Percentiles rank a stretch among this genome's conserved stretches.
phyloP scores from a whole-genome alignment of 2,113 vertebrate species.

The Antennarius striatus region DNA sequence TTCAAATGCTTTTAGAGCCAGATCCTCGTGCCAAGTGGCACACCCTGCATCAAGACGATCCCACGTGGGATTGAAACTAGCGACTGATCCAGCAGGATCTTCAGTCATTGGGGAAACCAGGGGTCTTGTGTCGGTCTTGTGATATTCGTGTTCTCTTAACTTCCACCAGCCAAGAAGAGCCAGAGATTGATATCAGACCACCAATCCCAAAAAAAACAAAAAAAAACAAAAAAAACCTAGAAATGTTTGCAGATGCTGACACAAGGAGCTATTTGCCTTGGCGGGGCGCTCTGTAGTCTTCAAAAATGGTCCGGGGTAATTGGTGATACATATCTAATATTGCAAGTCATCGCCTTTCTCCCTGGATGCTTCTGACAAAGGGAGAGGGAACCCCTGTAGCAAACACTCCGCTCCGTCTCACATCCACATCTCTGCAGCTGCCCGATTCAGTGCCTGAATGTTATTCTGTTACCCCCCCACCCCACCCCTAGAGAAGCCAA shows the following conservation, averaged over 20 bases:
- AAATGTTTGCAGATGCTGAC: slow-evolving; percentile 72
- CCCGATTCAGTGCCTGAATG: slow-evolving; percentile 65
- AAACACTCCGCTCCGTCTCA: slow-evolving; percentile 42
- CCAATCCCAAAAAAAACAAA: slow-evolving; percentile 45
- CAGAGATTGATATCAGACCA: slow-evolving; percentile 29
- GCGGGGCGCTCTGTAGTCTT: slow-evolving; percentile 57
- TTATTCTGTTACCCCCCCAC: slow-evolving; percentile 75
- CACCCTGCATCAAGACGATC: neutral
- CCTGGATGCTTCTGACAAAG: slow-evolving; percentile 66
- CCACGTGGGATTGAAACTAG: neutral
- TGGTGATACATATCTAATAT: slow-evolving; percentile 80
- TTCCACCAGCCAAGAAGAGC: slow-evolving; percentile 3
- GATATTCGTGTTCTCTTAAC: neutral
- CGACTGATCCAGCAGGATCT: neutral
- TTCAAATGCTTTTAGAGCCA: slow-evolving; percentile 4
- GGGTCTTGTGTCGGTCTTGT: no score
- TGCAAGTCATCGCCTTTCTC: slow-evolving; percentile 77
- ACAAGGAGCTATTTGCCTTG: slow-evolving; percentile 78
- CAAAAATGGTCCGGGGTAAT: slow-evolving; percentile 72
- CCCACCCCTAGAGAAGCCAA: slow-evolving; percentile 53
- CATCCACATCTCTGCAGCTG: slow-evolving; percentile 50
- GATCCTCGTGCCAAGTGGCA: neutral
- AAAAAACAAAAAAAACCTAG: slow-evolving; percentile 53
- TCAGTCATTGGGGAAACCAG: no score
- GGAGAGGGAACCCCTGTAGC: slow-evolving; percentile 72